A percentile compares a stretch with the other conserved stretches of the same genome.
phyloP scores from a whole-genome alignment of 2,888 invertebrate species.

The Deroplatys truncata region DNA sequence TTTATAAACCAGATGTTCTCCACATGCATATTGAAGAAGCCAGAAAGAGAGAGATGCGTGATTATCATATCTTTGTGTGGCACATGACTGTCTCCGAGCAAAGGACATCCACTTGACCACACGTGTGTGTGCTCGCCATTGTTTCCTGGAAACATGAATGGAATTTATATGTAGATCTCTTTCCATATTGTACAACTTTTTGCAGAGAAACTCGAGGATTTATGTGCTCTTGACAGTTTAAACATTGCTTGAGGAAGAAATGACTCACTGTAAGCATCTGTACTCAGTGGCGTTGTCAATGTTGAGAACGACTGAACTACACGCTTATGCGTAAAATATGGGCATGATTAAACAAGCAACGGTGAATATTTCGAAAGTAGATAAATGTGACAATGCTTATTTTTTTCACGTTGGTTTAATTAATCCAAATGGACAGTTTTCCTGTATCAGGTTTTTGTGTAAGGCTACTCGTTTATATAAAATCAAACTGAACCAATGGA shows the following conservation, averaged over 20 bases:
- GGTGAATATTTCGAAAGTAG: too few relatives aligned
- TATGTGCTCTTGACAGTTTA: neutral
- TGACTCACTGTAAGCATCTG: neutral
- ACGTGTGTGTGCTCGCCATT: neutral
- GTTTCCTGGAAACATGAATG: neutral
- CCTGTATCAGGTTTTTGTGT: too few relatives aligned
- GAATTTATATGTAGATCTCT: neutral
- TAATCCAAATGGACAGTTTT: too few relatives aligned
- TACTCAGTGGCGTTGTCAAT: neutral
- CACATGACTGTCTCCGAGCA: neutral
- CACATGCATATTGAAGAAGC: neutral
- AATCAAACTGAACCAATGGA: too few relatives aligned
- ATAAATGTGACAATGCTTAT: too few relatives aligned
- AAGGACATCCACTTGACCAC: neutral
- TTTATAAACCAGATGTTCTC: neutral
- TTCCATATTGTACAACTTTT: neutral
- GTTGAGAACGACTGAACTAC: too few relatives aligned
- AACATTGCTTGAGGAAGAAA: neutral
- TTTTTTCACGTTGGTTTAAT: too few relatives aligned
- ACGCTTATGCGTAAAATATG: too few relatives aligned
- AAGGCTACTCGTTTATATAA: too few relatives aligned
- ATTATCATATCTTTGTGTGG: neutral
- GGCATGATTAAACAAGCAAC: too few relatives aligned
- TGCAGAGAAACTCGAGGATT: neutral
- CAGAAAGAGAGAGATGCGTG: neutral